Conservation (phyloP, 1,140 invertebrate species). For the Pinna nobilis region DNA sequence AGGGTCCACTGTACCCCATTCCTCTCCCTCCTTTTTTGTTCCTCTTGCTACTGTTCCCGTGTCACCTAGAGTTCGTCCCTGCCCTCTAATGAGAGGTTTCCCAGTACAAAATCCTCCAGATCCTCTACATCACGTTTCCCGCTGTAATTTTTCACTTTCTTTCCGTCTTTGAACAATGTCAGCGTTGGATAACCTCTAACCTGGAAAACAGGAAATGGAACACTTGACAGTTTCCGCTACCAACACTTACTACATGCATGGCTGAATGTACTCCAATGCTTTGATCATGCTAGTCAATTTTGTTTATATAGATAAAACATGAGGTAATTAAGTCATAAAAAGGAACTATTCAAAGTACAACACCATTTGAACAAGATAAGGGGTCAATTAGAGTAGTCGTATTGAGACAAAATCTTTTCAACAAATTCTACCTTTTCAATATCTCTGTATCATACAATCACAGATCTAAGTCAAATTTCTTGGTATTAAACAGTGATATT, state of each 20-base stretch:
- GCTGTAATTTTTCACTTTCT: conserved; percentile 80
- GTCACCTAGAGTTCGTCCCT: conserved; percentile 9
- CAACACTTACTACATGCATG: not conserved
- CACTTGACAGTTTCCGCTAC: not conserved
- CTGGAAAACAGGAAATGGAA: conserved; percentile 35
- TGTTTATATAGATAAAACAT: not conserved
- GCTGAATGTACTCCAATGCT: not conserved
- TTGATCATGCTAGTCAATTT: not conserved
- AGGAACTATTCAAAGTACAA: too few relatives aligned
- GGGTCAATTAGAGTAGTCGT: too few relatives aligned
- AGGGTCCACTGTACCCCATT: too few relatives aligned
- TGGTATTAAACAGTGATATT: too few relatives aligned
- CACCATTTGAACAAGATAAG: too few relatives aligned
- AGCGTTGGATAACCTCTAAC: conserved; percentile 89
- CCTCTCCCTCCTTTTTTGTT: too few relatives aligned
- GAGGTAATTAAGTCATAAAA: too few relatives aligned
- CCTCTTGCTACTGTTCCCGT: too few relatives aligned
- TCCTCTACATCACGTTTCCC: conserved; percentile 80
- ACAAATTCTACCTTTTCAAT: too few relatives aligned
- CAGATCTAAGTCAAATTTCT: too few relatives aligned
- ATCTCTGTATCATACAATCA: too few relatives aligned
- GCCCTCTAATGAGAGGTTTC: not conserved
- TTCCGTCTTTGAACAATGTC: conserved; percentile 87
- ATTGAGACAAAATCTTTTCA: too few relatives aligned
- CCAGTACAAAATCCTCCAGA: conserved; percentile 6